Percentiles rank a stretch among this genome's conserved stretches.
These are phyloP conservation scores for Drusus annulatus DNA, from an alignment of 1,140 invertebrate species.

Conservation along the genomic window DNA sequence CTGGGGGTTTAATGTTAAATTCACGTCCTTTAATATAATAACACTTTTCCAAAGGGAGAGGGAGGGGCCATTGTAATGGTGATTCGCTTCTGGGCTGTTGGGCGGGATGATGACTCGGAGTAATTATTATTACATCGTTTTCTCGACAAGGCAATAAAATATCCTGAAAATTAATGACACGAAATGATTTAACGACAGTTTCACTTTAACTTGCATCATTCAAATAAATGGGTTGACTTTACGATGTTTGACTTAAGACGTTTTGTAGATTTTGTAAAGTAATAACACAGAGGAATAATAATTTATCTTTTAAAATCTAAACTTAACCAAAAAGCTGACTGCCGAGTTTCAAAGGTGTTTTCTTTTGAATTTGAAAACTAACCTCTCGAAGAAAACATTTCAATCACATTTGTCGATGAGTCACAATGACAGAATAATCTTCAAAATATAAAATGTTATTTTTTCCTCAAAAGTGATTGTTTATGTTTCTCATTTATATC, in stretches of 20 bases:
- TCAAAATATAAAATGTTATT: no score
- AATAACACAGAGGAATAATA: no score
- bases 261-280: no score
- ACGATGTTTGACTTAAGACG: no score
- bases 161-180: conserved; percentile 33
- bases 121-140: conserved; percentile 37
- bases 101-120: conserved; percentile 20
- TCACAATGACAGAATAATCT: no score
- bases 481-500: conserved; percentile 21
- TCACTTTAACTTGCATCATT: background rate
- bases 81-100: conserved; percentile 11
- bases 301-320: no score
- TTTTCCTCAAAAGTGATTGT: background rate
- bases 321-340: no score
- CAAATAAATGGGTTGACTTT: no score
- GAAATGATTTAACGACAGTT: conserved; percentile 23
- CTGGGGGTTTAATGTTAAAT: conserved; percentile 23
- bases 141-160: conserved; percentile 30
- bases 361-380: no score
- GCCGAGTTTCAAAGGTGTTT: no score
- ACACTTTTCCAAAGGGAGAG: background rate
- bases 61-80: conserved; percentile 9
- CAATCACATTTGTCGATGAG: no score
- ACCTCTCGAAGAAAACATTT: no score
- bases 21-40: conserved; percentile 24